Base-by-base conservation (phyloP, 2,888 invertebrate species). In the Macrosiphum euphorbiae region DNA sequence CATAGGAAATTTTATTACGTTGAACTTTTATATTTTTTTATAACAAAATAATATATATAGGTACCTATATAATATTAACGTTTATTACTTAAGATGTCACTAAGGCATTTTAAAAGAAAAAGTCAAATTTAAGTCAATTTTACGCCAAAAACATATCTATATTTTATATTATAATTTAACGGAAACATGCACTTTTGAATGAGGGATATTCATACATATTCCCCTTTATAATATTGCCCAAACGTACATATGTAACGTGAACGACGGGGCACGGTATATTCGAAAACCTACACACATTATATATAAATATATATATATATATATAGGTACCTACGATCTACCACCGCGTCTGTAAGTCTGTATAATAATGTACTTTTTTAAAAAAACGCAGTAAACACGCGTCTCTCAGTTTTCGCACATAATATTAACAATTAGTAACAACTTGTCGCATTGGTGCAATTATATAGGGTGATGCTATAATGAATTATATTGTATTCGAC, bases 21-120 rank as follows among this genome's bases (percentile, higher is more conserved):
- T 87, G n/a, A 50, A 87, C 5, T 52, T 87, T 87, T 87, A 35
- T 87, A 87, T 78, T 87, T 87, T 87, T 87, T 87, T 87, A n/a
- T n/a, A n/a, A n/a, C n/a, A n/a, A n/a, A n/a, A n/a, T n/a, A n/a
- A n/a, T n/a, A n/a, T n/a, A n/a, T n/a, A n/a, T n/a, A n/a, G n/a
- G n/a, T n/a, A n/a, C n/a, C n/a, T n/a, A n/a, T n/a, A n/a, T n/a
- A n/a, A n/a, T n/a, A n/a, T n/a, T n/a, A n/a, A 47, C 3, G 35
- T 78, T 87, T 87, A 20, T 50, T n/a, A n/a, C 52, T 50, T 26
- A 50, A 52, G 28, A 52, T 87, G 28, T 87, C 26, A 50, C n/a
- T 52, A 47, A 87, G 28, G 20, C 1, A 78, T 78, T 78, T 35
- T 35, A 28, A 35, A 20, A 20, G 2, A 78, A 78, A 78, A 1